Conservation (phyloP, 2,888 invertebrate genomes). For the Limnephilus marmoratus region DNA sequence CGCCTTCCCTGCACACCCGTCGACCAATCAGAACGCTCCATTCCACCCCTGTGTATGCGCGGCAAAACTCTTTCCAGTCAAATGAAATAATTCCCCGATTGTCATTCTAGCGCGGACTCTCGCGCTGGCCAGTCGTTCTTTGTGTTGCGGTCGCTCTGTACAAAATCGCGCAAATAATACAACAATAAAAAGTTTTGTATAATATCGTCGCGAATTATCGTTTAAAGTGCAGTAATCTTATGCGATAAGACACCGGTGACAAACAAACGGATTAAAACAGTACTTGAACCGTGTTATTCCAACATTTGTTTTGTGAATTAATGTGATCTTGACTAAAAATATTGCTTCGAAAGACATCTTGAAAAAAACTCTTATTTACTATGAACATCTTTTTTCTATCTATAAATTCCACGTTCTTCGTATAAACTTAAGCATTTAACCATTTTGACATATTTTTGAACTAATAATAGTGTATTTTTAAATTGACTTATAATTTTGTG, state of each 20-base stretch:
- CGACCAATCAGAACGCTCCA: conserved; percentile 9
- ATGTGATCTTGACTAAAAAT: background rate
- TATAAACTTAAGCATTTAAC: background rate
- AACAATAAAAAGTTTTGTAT: background rate
- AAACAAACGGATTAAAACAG: background rate
- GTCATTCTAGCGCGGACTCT: conserved; percentile 22
- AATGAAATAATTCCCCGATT: background rate
- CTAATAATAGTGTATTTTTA: no score
- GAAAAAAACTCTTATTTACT: background rate
- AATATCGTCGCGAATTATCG: background rate
- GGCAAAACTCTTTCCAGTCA: conserved; percentile 11
- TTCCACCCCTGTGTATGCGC: conserved; percentile 39
- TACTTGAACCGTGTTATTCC: background rate
- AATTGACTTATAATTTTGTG: background rate
- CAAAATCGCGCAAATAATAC: background rate
- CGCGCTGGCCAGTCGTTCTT: background rate
- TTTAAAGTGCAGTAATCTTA: background rate
- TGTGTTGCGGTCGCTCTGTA: background rate
- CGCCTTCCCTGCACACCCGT: background rate
- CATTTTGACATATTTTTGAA: background rate
- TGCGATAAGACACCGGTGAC: background rate
- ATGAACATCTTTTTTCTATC: background rate
- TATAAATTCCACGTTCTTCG: background rate
- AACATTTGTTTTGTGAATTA: background rate
- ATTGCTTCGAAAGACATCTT: background rate